Conservation (phyloP, 2,113 vertebrate species). For the Brachyhypopomus gauderio region DNA sequence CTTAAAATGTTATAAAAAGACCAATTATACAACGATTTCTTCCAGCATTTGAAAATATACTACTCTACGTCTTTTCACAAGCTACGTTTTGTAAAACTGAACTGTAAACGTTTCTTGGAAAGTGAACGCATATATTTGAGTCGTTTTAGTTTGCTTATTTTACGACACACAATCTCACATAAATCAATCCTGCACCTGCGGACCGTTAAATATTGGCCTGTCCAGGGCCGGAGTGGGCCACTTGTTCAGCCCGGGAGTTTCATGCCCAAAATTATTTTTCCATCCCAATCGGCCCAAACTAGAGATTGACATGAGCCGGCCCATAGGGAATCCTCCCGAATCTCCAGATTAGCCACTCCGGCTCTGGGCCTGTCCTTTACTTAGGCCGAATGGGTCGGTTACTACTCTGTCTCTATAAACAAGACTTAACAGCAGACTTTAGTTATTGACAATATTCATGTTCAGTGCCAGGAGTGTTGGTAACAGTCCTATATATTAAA, state of each 20-base stretch:
- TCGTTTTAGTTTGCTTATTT: not conserved
- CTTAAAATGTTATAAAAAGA: not conserved
- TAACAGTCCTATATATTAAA: not conserved
- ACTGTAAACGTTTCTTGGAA: not conserved
- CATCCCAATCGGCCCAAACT: too few relatives aligned
- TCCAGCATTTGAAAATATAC: not conserved
- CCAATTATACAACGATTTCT: not conserved
- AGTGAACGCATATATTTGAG: too few relatives aligned
- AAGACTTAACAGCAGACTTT: not conserved
- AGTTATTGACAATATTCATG: not conserved
- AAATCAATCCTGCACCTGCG: not conserved
- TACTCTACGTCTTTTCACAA: not conserved
- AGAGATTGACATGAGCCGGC: too few relatives aligned
- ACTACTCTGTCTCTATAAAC: conserved; percentile 3
- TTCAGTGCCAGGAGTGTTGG: not conserved
- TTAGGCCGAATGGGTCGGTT: not conserved
- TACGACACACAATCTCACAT: not conserved
- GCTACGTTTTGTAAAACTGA: too few relatives aligned
- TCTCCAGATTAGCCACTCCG: too few relatives aligned
- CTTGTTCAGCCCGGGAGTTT: too few relatives aligned
- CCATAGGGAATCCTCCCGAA: too few relatives aligned
- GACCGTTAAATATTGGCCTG: not conserved
- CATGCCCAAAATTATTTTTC: too few relatives aligned
- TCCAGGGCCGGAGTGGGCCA: too few relatives aligned
- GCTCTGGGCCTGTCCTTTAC: not conserved